Conservation (phyloP, 2,888 invertebrate species). For the Malthinus seriepunctatus region DNA sequence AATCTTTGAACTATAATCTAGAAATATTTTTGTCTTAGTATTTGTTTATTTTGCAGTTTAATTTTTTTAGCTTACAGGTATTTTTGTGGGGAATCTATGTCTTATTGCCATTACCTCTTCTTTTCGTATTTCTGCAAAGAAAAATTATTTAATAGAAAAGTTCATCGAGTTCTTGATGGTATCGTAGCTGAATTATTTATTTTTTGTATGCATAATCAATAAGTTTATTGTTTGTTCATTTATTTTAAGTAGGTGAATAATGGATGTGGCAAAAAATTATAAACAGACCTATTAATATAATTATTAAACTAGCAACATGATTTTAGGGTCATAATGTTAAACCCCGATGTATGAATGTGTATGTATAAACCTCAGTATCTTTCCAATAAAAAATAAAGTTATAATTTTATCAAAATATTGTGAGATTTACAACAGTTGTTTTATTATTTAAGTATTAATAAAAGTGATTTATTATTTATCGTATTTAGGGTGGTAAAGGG, state of each 20-base stretch:
- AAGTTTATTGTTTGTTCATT: too few relatives aligned
- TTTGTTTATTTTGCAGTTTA: not conserved
- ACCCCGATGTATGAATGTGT: not conserved
- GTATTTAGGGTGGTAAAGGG: slow-evolving; percentile 8
- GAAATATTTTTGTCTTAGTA: slow-evolving; percentile 38
- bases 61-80: slow-evolving; percentile 68
- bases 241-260: not conserved
- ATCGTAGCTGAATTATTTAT: not conserved
- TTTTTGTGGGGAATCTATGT: slow-evolving; percentile 77
- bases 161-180: too few relatives aligned
- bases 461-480: not conserved
- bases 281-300: not conserved
- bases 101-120: slow-evolving; percentile 80
- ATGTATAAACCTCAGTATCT: not conserved
- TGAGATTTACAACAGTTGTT: not conserved
- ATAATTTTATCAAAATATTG: not conserved
- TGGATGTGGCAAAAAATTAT: not conserved
- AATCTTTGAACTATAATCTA: slow-evolving; percentile 85
- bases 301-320: not conserved
- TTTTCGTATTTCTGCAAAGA: slow-evolving; percentile 65
- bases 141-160: slow-evolving; percentile 26
- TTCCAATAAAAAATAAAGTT: slow-evolving; percentile 5
- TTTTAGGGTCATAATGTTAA: slow-evolving; percentile 3
- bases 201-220: not conserved
- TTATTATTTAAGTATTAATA: slow-evolving; percentile 5